Conservation (phyloP, 2,113 vertebrate species). For the Clinocottus analis region DNA sequence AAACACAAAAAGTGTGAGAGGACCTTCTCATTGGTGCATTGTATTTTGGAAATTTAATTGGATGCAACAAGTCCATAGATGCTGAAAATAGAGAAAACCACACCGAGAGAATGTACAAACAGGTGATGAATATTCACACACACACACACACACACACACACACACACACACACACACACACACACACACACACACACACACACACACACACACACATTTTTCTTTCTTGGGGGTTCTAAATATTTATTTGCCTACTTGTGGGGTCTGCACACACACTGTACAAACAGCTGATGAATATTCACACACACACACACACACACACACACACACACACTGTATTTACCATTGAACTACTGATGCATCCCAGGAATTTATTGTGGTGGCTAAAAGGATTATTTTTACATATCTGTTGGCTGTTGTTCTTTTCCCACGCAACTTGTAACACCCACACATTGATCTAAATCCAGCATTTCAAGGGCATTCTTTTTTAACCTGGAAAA, state of each 20-base stretch:
- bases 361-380: too few relatives aligned
- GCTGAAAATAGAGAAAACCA: slow-evolving; percentile 34
- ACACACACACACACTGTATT: slow-evolving; percentile 32
- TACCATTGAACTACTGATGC: slow-evolving; percentile 43
- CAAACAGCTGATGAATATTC: too few relatives aligned
- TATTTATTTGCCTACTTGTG: background rate
- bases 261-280: too few relatives aligned
- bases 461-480: slow-evolving; percentile 4
- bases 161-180: background rate
- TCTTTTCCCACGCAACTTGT: background rate
- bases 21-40: slow-evolving; percentile 19
- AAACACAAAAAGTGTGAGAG: background rate
- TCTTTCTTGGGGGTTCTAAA: background rate
- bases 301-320: background rate
- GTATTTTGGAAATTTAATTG: slow-evolving; percentile 50
- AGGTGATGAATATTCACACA: slow-evolving; percentile 57
- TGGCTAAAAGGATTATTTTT: slow-evolving; percentile 34
- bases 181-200: slow-evolving; percentile 27
- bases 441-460: background rate
- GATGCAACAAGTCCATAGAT: slow-evolving; percentile 47
- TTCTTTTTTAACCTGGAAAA: slow-evolving; percentile 3
- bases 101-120: slow-evolving; percentile 29
- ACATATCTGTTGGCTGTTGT: slow-evolving; percentile 16
- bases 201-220: background rate
- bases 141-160: slow-evolving; percentile 25